A percentile compares a stretch with the other conserved stretches of the same genome.
Conservation (phyloP, 2,888 invertebrate species). For the Catocala fraxini region DNA sequence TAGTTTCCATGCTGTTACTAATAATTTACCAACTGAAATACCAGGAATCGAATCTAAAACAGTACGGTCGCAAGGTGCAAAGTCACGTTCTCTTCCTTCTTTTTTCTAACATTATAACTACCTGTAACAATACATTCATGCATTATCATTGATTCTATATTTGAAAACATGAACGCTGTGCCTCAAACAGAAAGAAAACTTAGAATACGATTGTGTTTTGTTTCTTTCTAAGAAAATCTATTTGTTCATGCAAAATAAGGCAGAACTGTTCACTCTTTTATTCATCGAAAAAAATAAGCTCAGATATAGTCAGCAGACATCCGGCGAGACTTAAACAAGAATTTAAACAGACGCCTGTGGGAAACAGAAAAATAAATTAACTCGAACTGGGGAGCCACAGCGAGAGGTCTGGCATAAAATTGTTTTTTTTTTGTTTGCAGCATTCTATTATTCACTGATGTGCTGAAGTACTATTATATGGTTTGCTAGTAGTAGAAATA, state of each 20-base stretch:
- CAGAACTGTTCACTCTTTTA: constrained; percentile 35
- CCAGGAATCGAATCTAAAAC: too few relatives aligned
- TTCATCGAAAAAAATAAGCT: constrained; percentile 31
- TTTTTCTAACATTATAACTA: too few relatives aligned
- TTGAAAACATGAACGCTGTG: too few relatives aligned
- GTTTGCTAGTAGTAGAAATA: neutral
- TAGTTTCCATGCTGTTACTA: too few relatives aligned
- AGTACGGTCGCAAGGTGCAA: too few relatives aligned
- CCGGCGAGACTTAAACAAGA: constrained; percentile 35
- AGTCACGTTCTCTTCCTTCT: too few relatives aligned
- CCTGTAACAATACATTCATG: too few relatives aligned
- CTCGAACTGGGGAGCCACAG: constrained; percentile 12
- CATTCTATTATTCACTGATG: constrained; percentile 1
- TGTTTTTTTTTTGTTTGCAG: constrained; percentile 5
- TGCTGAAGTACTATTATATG: neutral
- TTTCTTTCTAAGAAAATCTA: constrained; percentile 24
- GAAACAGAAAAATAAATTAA: constrained; percentile 49
- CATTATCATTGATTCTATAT: too few relatives aligned
- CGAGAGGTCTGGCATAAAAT: neutral
- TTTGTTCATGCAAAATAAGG: constrained; percentile 50
- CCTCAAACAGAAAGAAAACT: neutral
- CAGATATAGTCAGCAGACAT: constrained; percentile 17
- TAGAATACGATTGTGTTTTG: neutral
- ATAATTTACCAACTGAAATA: too few relatives aligned
- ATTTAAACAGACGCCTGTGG: constrained; percentile 40